These are phyloP conservation scores for Trypoxylus dichotomus DNA, from an alignment of 1,140 invertebrate species.

Conservation along the genomic window DNA sequence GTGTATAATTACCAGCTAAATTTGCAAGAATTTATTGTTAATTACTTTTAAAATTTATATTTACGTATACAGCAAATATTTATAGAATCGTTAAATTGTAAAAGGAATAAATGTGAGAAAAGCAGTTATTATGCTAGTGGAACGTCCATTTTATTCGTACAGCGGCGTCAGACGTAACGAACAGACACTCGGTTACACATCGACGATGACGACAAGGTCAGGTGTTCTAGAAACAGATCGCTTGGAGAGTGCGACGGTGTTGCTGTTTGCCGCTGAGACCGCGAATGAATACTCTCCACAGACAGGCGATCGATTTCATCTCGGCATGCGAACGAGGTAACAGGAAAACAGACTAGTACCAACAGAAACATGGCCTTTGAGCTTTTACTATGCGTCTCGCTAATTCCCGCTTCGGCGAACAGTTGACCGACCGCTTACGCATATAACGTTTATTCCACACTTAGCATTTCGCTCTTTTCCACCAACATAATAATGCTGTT, in stretches of 20 bases:
- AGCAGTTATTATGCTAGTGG: background rate
- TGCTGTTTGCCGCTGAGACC: slow-evolving; percentile 7
- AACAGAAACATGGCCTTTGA: slow-evolving; percentile 11
- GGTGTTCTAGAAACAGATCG: slow-evolving; percentile 18
- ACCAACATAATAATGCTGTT: background rate
- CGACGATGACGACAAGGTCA: slow-evolving; percentile 11
- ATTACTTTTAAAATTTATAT: too few relatives aligned
- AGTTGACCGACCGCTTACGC: background rate
- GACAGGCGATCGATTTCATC: slow-evolving; percentile 7
- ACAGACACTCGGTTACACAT: slow-evolving; percentile 4
- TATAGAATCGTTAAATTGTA: too few relatives aligned
- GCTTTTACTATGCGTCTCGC: slow-evolving; percentile 11
- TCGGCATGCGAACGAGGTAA: slow-evolving; percentile 17
- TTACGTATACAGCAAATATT: too few relatives aligned
- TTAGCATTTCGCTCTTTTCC: background rate
- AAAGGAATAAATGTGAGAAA: background rate
- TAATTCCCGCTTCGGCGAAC: slow-evolving; percentile 10
- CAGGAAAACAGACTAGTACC: background rate
- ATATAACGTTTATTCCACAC: slow-evolving; percentile 8
- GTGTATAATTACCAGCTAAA: too few relatives aligned
- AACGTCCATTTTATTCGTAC: background rate
- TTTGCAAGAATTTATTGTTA: too few relatives aligned
- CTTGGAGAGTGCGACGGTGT: slow-evolving; percentile 8
- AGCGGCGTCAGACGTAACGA: background rate
- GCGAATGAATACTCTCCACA: background rate